These are phyloP conservation scores for Laothoe populi DNA, from an alignment of 2,888 invertebrate species.

Conservation along the genomic window DNA sequence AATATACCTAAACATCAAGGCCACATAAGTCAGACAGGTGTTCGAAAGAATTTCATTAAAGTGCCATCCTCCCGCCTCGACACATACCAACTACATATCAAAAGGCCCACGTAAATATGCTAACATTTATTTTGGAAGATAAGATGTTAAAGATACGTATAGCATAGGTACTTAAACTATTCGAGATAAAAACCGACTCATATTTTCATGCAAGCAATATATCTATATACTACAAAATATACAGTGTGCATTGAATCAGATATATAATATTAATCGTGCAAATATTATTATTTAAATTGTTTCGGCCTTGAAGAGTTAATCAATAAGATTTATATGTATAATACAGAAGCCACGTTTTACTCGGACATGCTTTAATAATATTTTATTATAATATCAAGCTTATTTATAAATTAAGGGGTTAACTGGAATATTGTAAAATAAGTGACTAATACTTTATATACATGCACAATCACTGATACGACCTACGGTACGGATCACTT, in stretches of 20 bases:
- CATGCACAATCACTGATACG: constrained; percentile 34
- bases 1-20: constrained; percentile 39
- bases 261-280: constrained; percentile 59
- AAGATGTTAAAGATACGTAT: constrained; percentile 62
- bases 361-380: constrained; percentile 54
- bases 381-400: constrained; percentile 51
- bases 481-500: neutral
- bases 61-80: constrained; percentile 59
- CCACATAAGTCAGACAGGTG: constrained; percentile 47
- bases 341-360: constrained; percentile 52
- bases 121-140: constrained; percentile 85
- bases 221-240: constrained; percentile 63
- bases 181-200: constrained; percentile 52
- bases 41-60: constrained; percentile 45
- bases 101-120: constrained; percentile 62
- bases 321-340: constrained; percentile 42
- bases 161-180: constrained; percentile 53
- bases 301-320: constrained; percentile 49
- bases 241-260: constrained; percentile 65
- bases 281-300: constrained; percentile 51
- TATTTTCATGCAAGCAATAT: constrained; percentile 77
- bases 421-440: constrained; percentile 18
- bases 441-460: constrained; percentile 26
- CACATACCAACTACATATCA: constrained; percentile 59
- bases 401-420: constrained; percentile 33